Base-by-base conservation (phyloP, 2,888 invertebrate species). In the Mesochorus sp. region DNA sequence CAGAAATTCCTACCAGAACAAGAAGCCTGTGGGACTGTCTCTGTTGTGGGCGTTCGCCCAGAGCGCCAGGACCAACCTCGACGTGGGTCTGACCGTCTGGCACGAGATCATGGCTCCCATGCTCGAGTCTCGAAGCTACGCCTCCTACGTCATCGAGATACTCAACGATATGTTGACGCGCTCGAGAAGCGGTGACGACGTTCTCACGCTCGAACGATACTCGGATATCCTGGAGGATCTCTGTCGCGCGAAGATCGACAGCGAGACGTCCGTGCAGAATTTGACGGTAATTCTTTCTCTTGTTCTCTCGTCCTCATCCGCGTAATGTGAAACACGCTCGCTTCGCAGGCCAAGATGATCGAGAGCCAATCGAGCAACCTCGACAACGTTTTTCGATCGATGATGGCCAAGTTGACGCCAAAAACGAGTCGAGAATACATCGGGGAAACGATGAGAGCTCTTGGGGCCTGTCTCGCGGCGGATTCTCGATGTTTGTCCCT, bases 1-100 rank as follows among this genome's bases (percentile, higher is more conserved):
- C 14, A 92, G 94, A 37, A 95, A 94, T 84, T 96, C 96, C 0
- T 96, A 96, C 87, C 95, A 95, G 85, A 96, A 96, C 88, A 92
- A 95, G 61, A 94, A 95, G 75, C 93, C 94, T 0, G 94, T 96
- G 77, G 95, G 96, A 0, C 91, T 95, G 31, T 94, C 95, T 0
- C 92, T 96, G 44, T 91, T 96, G 0, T 96, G 96, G 96, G 94
- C 94, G 0, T 92, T 95, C n/a, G 95, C 95, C 0, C 96, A 96
- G 87, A 94, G 94, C 6, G 96, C 96, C 0, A 91, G 92, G 61
- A 93, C 91, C 79, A 93, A 95, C 86, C 92, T 95, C 55, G 90
- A 92, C 62, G 92, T 94, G 78, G 96, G 96, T 21, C 91, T 96
- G 53, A 94, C 94, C 92, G 94, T 94, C 10, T 96, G 96, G 94